Evolutionary conservation across 1,140 invertebrate species (phyloP), one percentile per base, ranked within the genome.

Genomic region (Frieseomelitta varia): DNA sequence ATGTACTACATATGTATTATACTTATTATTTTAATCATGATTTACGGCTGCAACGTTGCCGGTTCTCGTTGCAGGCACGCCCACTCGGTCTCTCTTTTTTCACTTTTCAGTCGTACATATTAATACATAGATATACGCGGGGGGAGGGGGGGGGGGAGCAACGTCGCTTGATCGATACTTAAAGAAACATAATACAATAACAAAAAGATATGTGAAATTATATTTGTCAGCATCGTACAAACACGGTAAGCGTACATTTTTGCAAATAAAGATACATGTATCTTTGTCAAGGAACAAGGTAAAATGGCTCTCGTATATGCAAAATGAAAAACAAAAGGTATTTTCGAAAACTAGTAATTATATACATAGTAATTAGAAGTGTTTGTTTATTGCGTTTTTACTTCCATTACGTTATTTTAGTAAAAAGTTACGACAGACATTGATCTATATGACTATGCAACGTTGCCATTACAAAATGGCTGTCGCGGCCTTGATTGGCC

Each of bases 11-110:
- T 92, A 93, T 92, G 92, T 93, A 93, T 92, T 93, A 93, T 92
- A 94, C 92, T 94, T 94, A 94, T 94, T 95, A 94, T 94, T 95
- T 94, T 94, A 94, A 94, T 94, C 92, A 93, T 95, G 93, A 95
- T 94, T 94, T 93, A 95, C 91, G 91, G 87, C 81, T 56, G 91
- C 94, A 82, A 73, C 86, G 94, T 95, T 95, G 94, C 94, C 94
- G 87, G 73, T 86, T 94, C 88, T 87, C 75, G 67, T 72, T 68
- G 58, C 72, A 88, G 93, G 88, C 92, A 94, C 93, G 93, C 93
- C 93, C 93, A 93, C 92, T 90, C 79, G 71, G 74, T 72, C 85
- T 85, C 74, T 79, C 88, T 92, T 91, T 78, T 91, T 89, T 88
- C 81, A 71, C 67, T 87, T 90, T 88, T 81, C 79, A 88, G 53